Base-by-base conservation (phyloP, 92 coral and sea anemone species). In the Desmophyllum pertusum region DNA sequence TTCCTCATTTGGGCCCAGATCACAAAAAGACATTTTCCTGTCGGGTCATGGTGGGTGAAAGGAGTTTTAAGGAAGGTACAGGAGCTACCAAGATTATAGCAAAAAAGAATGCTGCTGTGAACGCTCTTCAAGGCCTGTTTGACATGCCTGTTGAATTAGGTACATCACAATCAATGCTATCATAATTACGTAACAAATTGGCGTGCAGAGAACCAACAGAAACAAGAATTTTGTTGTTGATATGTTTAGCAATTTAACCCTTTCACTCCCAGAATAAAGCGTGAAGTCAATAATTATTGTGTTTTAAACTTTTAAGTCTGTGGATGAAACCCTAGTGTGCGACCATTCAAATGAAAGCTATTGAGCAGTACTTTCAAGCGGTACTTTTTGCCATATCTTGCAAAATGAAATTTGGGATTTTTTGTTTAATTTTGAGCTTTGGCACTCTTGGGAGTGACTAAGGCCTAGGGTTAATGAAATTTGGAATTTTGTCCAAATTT, bases 81-180 rank as follows among this genome's bases (percentile, higher is more conserved):
- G 96, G 93, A 1, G 67, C 94, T 1, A 85, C 93, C 40, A 94
- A 94, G 73, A 86, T 74, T 66, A 43, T 59, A 51, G 98, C 94
- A 17, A 94, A 94, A 76, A 92, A 92, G 85, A 73, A 84, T 51
- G 98, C 95, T 0, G 95, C 98, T 45, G 42, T 87, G 15, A 57
- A 75, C 50, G 98, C 98, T 40, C 85, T 94, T 33, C 81, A 90
- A 65, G 81, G 79, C 36, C 81, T 94, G 36, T 88, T 88, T 83
- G 84, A 86, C 70, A 83, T 79, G 87, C 83, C 77, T 1, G 81
- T 92, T 23, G 84, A 85, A 59, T 46, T 90, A 88, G 88, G 95
- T 92, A 72, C 78, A 65, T 84, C 10, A 10, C 43, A 37, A 39
- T 33, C 45, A 37, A 3, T 15, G 2, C 25, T 17, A 18, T 37